Evolutionary conservation across 1,140 invertebrate species (phyloP), one percentile per base, ranked within the genome.

Genomic region (Anastrepha obliqua): DNA sequence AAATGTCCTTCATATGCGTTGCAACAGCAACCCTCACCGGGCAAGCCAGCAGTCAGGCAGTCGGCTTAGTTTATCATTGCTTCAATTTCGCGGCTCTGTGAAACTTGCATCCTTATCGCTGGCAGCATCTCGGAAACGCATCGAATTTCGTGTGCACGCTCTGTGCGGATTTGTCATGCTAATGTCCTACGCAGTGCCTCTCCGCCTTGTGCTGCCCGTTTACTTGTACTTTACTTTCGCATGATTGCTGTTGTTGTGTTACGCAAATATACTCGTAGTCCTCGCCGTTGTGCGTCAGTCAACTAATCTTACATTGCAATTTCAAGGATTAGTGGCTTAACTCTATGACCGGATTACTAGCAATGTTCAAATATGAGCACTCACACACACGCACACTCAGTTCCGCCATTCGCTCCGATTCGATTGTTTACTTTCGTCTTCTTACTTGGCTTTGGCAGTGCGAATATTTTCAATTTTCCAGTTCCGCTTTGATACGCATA

Each of bases 301-400:
- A 20, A 6, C n/a, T 81, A 55, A 81, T 81, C 74, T 81, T 81
- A 81, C 47, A 81, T 81, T 81, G 74, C 74, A 81, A 81, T 81
- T 81, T 81, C 74, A 58, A 81, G 74, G 74, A 81, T 81, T 81
- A 81, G 74, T 81, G 74, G 74, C 47, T 81, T 81, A 81, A 81
- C 74, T 81, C 74, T 81, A 81, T 81, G 74, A 81, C 74, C 47
- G 74, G 74, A 51, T 81, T 81, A 81, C 74, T 81, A 55, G 74
- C 44, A n/a, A 55, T 81, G 74, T n/a, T 81, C 74, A 81, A 81
- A 81, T 20, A 81, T 2, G 7, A 67, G 4, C 11, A 39, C 42
- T 9, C 67, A 70, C 67, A 70, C 67, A 70, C 67, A 15, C 15
- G 13, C 39, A 81, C 8, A 47, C 74, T 9, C 74, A n/a, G 9